Percentiles rank a stretch among this genome's conserved stretches.
These are phyloP conservation scores for Nothobranchius furzeri DNA, from an alignment of 2,113 vertebrate genomes.

Conservation along the genomic window DNA sequence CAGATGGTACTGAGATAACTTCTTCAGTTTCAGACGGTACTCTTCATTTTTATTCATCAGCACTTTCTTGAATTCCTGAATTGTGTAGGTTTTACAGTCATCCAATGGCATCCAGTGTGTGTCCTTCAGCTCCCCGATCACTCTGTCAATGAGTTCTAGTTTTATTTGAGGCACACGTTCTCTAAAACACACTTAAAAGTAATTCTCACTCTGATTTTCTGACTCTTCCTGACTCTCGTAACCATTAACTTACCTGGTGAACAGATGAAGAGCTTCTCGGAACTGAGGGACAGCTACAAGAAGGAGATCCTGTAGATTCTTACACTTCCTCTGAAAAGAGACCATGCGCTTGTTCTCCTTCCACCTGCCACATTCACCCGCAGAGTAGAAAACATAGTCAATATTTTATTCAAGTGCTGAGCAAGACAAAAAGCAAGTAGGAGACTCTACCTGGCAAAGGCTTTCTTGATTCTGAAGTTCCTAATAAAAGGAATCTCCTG, in stretches of 20 bases:
- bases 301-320: slow-evolving; percentile 63
- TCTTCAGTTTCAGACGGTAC: slow-evolving; percentile 59
- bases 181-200: not conserved
- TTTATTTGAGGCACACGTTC: not conserved
- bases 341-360: slow-evolving; percentile 48
- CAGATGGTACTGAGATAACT: slow-evolving; percentile 63
- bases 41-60: slow-evolving; percentile 51
- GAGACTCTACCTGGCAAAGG: slow-evolving; percentile 72
- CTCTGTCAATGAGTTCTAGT: slow-evolving; percentile 57
- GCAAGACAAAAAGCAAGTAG: not conserved
- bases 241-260: slow-evolving; percentile 74
- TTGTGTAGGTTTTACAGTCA: slow-evolving; percentile 55
- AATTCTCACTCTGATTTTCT: too few species aligned
- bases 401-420: too few species aligned
- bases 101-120: slow-evolving; percentile 77
- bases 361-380: slow-evolving; percentile 82
- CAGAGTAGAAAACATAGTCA: not conserved
- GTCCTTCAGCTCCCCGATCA: slow-evolving; percentile 76
- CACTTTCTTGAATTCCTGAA: slow-evolving; percentile 70
- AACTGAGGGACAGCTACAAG: slow-evolving; percentile 82
- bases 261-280: slow-evolving; percentile 75
- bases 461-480: slow-evolving; percentile 73
- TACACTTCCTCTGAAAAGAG: slow-evolving; percentile 44
- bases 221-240: not conserved
- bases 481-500: slow-evolving; percentile 80